Conservation (phyloP, 2,888 invertebrate species). For the Yponomeuta plumbellus region DNA sequence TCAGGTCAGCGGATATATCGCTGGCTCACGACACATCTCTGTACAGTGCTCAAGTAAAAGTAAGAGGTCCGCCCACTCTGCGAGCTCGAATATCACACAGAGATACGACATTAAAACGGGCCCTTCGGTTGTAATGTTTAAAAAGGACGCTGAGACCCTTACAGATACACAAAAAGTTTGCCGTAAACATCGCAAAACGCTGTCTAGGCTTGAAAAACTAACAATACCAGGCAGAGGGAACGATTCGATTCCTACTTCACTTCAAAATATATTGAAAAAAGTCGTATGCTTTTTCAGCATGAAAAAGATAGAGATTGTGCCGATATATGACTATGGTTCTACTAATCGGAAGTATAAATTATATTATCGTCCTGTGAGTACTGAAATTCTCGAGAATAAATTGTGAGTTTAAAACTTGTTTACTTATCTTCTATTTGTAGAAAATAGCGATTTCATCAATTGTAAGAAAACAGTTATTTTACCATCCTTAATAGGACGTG, state of each 20-base stretch:
- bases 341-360: not conserved
- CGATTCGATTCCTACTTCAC: not conserved
- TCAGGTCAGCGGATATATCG: not conserved
- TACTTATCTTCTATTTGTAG: not conserved
- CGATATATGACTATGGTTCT: slow-evolving; percentile 27
- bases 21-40: not conserved
- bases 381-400: not conserved
- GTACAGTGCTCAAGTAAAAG: not conserved
- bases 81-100: not conserved
- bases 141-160: not conserved
- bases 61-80: not conserved
- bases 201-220: not conserved
- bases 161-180: slow-evolving; percentile 7
- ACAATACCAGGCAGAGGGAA: not conserved
- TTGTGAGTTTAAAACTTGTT: not conserved
- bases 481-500: not conserved
- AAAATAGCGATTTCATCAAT: not conserved
- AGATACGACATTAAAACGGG: not conserved
- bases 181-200: slow-evolving; percentile 29
- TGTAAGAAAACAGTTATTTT: not conserved
- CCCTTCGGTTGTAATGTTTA: not conserved
- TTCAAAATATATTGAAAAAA: too few relatives aligned
- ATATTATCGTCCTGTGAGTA: not conserved
- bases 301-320: slow-evolving; percentile 46
- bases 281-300: slow-evolving; percentile 34